These are phyloP conservation scores for Rhinolophus sinicus DNA, from an alignment of 2,113 vertebrate genomes.

Conservation along the genomic window DNA sequence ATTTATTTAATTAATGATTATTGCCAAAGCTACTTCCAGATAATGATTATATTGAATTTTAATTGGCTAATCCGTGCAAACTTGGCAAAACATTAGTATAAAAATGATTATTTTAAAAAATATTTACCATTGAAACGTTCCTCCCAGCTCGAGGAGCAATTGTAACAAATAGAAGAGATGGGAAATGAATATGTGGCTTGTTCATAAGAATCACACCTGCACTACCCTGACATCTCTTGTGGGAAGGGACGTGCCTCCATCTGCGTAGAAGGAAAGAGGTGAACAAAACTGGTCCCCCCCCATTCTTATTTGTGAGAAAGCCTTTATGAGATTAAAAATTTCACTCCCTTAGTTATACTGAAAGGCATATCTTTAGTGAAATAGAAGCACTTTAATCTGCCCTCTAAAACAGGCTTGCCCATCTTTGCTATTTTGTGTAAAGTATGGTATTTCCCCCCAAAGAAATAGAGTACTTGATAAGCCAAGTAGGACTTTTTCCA, in stretches of 20 bases:
- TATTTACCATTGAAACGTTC: background rate
- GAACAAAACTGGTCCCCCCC: background rate
- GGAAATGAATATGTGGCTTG: background rate
- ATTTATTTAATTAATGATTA: slow-evolving; percentile 60
- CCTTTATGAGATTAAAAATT: background rate
- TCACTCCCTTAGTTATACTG: background rate
- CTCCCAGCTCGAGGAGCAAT: background rate
- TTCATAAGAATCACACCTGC: background rate
- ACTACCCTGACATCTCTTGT: background rate
- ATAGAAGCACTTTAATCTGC: background rate
- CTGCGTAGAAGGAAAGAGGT: background rate
- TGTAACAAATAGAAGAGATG: slow-evolving; percentile 17
- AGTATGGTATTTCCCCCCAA: background rate
- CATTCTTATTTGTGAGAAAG: slow-evolving; percentile 19
- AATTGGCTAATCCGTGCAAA: slow-evolving; percentile 51
- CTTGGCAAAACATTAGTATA: slow-evolving; percentile 57
- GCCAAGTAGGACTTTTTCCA: background rate
- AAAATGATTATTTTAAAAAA: background rate
- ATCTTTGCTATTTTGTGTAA: background rate
- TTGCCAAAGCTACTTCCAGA: slow-evolving; percentile 55
- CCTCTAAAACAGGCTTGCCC: background rate
- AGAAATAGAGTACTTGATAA: background rate
- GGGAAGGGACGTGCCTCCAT: background rate
- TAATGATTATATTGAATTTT: slow-evolving; percentile 44
- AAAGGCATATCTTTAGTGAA: background rate